Percentiles rank a stretch among this genome's conserved stretches.
Conservation (phyloP, 2,888 invertebrate genomes). For the Muscina levida region DNA sequence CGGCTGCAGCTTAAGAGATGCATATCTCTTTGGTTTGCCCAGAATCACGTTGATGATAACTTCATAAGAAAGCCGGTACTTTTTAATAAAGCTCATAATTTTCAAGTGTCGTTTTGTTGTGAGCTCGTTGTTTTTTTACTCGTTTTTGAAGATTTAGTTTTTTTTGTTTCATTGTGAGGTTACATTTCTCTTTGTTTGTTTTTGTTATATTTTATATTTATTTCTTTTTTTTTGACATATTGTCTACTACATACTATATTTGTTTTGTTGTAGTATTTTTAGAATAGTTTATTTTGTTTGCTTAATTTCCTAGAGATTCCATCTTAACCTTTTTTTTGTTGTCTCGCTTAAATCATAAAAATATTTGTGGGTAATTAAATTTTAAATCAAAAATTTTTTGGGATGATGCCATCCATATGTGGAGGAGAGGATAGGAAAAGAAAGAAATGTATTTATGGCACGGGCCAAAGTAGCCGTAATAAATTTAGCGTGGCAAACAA, state of each 20-base stretch:
- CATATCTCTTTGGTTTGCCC: conserved; percentile 58
- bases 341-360: conserved; percentile 54
- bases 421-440: too few relatives aligned
- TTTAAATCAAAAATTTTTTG: conserved; percentile 56
- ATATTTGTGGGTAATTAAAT: conserved; percentile 65
- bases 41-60: conserved; percentile 46
- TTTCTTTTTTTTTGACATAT: neutral
- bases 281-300: conserved; percentile 1
- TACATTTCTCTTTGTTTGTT: neutral
- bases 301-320: conserved; percentile 22
- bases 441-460: neutral
- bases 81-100: conserved; percentile 50
- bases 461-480: conserved; percentile 19
- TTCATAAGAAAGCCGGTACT: conserved; percentile 62
- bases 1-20: conserved; percentile 60
- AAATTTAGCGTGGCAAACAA: neutral
- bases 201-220: neutral
- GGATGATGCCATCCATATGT: neutral
- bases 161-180: neutral
- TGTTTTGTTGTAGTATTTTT: conserved; percentile 12
- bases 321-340: neutral
- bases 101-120: conserved; percentile 13
- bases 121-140: neutral
- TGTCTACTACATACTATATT: neutral
- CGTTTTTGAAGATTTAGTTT: neutral